Percentiles rank a stretch among this genome's conserved stretches.
These are phyloP conservation scores for Tringa solitaria DNA, from an alignment of 2,113 vertebrate species.

Conservation along the genomic window DNA sequence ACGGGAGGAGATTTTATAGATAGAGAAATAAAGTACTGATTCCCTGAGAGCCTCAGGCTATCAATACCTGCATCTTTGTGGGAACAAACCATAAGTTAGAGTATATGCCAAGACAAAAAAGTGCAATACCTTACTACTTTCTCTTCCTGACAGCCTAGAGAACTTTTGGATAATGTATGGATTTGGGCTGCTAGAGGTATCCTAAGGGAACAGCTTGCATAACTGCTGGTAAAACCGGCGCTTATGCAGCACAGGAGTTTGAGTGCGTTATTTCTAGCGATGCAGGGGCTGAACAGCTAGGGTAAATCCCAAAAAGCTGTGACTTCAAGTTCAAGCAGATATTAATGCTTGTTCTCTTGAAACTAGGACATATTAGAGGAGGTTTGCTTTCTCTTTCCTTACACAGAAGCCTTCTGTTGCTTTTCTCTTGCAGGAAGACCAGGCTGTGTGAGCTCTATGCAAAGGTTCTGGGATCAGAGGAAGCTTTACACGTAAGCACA, in stretches of 20 bases:
- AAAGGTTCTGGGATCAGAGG: slow-evolving; percentile 85
- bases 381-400: neutral
- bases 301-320: neutral
- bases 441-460: slow-evolving; percentile 93
- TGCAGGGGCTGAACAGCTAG: neutral
- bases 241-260: neutral
- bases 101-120: neutral
- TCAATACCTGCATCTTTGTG: neutral
- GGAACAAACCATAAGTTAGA: neutral
- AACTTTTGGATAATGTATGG: neutral
- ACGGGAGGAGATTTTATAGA: neutral
- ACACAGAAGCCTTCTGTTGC: neutral
- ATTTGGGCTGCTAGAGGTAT: neutral
- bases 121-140: neutral
- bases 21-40: neutral
- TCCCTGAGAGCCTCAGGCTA: neutral
- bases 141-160: neutral
- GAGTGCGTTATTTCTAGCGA: neutral
- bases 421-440: slow-evolving; percentile 74
- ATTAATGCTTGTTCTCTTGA: neutral
- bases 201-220: neutral
- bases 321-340: neutral
- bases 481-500: slow-evolving; percentile 88
- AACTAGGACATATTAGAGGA: neutral
- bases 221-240: neutral